Conservation (phyloP, 2,113 vertebrate species). For the Lepus americanus region DNA sequence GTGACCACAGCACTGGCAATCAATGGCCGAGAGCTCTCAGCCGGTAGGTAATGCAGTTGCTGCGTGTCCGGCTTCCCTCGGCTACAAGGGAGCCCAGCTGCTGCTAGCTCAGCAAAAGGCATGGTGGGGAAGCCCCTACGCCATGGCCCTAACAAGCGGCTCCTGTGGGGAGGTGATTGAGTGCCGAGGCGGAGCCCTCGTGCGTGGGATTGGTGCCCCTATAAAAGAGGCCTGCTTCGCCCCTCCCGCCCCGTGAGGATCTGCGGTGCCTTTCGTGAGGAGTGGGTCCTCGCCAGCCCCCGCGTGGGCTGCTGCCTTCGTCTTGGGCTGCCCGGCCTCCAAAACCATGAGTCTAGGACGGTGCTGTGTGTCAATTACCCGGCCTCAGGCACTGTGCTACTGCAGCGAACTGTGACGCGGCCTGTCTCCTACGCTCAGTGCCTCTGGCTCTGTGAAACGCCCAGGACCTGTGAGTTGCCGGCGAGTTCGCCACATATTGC, state of each 20-base stretch:
- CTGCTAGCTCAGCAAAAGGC: too few species aligned
- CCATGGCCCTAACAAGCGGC: neutral
- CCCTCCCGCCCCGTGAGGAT: too few species aligned
- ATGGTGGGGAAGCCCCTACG: neutral
- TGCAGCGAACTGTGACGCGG: neutral
- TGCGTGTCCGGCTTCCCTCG: neutral
- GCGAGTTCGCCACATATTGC: too few species aligned
- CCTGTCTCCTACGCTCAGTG: neutral
- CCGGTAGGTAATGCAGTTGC: neutral
- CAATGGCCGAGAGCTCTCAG: neutral
- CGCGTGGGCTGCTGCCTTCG: too few species aligned
- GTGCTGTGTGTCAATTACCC: neutral
- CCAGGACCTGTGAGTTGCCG: neutral
- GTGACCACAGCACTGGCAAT: neutral
- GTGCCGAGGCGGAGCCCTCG: neutral
- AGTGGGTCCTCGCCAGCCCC: fast-evolving
- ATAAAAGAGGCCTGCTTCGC: neutral
- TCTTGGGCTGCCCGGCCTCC: too few species aligned
- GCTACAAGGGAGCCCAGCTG: neutral
- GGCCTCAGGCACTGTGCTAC: neutral
- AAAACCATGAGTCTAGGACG: neutral
- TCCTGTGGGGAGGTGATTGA: neutral
- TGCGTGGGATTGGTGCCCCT: too few species aligned
- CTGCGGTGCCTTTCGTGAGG: fast-evolving
- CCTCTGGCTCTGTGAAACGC: neutral